Percentiles rank a stretch among this genome's conserved stretches.
Evolutionary conservation across 2,888 invertebrate genomes (phyloP).

Genomic region (Hymenopus coronatus): DNA sequence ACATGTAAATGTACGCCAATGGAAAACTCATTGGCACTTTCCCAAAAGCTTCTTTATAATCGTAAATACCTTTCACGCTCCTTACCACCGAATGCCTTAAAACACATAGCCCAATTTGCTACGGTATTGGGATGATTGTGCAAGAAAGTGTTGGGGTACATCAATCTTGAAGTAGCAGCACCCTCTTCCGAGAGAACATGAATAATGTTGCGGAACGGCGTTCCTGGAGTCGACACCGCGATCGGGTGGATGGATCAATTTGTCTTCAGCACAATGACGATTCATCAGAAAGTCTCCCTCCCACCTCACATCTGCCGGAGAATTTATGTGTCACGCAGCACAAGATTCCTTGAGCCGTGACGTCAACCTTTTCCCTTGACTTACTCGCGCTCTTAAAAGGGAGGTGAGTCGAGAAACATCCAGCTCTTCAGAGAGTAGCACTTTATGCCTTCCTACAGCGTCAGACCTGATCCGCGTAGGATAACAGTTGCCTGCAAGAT

Average conservation of each 20-base stretch:
- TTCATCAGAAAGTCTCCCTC: background rate
- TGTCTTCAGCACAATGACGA: constrained; percentile 14
- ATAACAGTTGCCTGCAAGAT: too few species aligned
- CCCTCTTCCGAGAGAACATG: background rate
- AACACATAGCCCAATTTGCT: background rate
- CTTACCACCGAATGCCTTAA: too few species aligned
- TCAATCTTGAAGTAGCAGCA: background rate
- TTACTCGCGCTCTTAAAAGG: background rate
- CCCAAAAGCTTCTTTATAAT: too few species aligned
- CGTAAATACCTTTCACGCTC: too few species aligned
- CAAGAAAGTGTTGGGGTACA: background rate
- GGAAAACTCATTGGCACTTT: too few species aligned
- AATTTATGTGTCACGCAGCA: background rate
- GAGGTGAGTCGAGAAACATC: background rate
- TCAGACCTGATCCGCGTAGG: background rate
- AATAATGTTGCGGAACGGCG: background rate
- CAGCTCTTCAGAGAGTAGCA: background rate
- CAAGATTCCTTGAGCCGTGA: background rate
- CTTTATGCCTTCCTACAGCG: background rate
- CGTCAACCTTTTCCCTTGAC: background rate
- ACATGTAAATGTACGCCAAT: too few species aligned
- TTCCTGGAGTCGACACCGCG: constrained; percentile 1
- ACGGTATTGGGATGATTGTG: background rate
- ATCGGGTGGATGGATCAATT: constrained; percentile 1
- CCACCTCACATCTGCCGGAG: background rate